Percentiles rank a stretch among this genome's conserved stretches.
phyloP scores from a whole-genome alignment of 2,888 invertebrate species.

The Oligia latruncula region DNA sequence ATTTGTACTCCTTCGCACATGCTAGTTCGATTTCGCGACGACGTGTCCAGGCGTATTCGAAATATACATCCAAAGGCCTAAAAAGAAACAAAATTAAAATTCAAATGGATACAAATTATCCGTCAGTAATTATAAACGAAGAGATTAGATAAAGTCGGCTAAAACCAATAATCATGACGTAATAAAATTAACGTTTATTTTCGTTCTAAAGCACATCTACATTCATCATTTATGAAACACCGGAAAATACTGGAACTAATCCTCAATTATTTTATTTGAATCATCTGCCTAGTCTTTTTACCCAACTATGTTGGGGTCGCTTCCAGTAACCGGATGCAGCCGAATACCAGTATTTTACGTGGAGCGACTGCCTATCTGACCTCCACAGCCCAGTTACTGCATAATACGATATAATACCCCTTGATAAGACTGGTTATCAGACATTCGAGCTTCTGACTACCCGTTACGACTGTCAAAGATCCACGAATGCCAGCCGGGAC shows the following conservation, averaged over 20 bases:
- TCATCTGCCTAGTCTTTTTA: too few relatives aligned
- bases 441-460: too few relatives aligned
- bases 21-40: constrained; percentile 81
- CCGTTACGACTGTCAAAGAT: background rate
- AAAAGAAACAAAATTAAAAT: constrained; percentile 41
- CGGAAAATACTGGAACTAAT: background rate
- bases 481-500: background rate
- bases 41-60: constrained; percentile 73
- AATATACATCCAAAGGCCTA: constrained; percentile 81
- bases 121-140: background rate
- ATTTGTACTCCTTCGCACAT: constrained; percentile 83
- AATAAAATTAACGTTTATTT: background rate
- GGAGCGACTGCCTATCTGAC: too few relatives aligned
- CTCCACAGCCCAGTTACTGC: too few relatives aligned
- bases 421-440: too few relatives aligned
- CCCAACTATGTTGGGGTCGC: too few relatives aligned
- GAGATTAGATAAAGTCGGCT: background rate
- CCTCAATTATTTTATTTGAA: background rate
- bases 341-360: too few relatives aligned
- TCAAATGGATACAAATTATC: background rate
- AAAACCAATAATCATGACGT: background rate
- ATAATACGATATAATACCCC: too few relatives aligned
- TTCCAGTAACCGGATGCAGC: too few relatives aligned
- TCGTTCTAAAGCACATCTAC: background rate
- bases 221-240: background rate